These are phyloP conservation scores for Dysdera silvatica DNA, from an alignment of 1,140 invertebrate species.

Conservation along the genomic window DNA sequence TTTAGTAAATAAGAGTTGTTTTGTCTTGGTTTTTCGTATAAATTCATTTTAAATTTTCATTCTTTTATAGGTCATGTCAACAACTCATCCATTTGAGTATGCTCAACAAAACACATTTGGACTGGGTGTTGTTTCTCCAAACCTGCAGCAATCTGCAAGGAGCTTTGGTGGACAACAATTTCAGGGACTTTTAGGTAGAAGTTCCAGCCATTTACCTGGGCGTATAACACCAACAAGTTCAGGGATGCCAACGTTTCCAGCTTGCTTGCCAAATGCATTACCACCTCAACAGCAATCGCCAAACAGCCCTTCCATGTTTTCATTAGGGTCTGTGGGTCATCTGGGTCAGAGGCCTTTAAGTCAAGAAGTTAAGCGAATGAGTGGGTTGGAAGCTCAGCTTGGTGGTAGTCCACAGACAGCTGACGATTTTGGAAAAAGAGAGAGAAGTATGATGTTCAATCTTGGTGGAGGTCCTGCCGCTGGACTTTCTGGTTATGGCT, in stretches of 20 bases:
- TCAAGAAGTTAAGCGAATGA: constrained; percentile 29
- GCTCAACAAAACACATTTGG: constrained; percentile 9
- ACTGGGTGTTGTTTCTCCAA: constrained; percentile 22
- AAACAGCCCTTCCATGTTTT: constrained; percentile 37
- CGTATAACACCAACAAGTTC: constrained; percentile 45
- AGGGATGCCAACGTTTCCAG: constrained; percentile 38
- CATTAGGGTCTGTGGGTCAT: background rate
- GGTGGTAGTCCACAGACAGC: constrained; percentile 20
- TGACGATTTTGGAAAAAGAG: constrained; percentile 18
- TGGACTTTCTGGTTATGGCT: constrained; percentile 23
- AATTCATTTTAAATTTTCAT: background rate
- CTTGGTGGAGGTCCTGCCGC: constrained; percentile 24
- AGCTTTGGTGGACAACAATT: constrained; percentile 32
- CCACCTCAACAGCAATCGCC: constrained; percentile 42
- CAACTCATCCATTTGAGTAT: constrained; percentile 31
- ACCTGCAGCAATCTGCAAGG: constrained; percentile 29
- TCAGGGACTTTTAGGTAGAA: constrained; percentile 18
- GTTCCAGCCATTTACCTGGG: constrained; percentile 33
- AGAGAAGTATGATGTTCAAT: constrained; percentile 24
- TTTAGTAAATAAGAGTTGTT: no score
- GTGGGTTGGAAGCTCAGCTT: constrained; percentile 16
- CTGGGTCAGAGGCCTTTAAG: constrained; percentile 15
- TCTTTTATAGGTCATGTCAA: constrained; percentile 21
- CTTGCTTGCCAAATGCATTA: constrained; percentile 34
- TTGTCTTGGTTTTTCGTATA: no score